These are phyloP conservation scores for Danio tinwini DNA, from an alignment of 2,797 vertebrate genomes.

Conservation along the genomic window DNA sequence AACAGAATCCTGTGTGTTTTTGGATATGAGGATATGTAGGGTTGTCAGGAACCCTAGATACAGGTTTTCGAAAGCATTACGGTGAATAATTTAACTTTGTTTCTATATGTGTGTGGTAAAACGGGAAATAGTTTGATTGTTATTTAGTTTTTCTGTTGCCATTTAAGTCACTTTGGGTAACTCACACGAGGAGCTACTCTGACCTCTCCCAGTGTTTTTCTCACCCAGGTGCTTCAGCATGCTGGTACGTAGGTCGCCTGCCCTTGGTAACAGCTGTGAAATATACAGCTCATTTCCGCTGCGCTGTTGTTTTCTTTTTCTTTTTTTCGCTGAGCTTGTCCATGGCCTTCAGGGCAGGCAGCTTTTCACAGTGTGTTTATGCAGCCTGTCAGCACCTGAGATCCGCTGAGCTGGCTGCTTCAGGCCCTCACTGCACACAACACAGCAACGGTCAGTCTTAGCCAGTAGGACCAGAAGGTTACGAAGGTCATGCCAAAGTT, in stretches of 20 bases:
- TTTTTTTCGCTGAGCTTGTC: conserved; percentile 42
- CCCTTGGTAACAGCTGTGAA: conserved; percentile 42
- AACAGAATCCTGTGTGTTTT: too few relatives aligned
- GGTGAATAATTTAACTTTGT: background rate
- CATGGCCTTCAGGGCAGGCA: conserved; percentile 32
- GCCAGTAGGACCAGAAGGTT: conserved; percentile 57
- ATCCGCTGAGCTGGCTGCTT: conserved; percentile 58
- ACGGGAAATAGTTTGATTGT: background rate
- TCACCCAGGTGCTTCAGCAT: conserved; percentile 22
- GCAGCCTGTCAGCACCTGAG: conserved; percentile 72
- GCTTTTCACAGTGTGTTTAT: conserved; percentile 60
- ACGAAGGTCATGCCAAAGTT: conserved; percentile 39
- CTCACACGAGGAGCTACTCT: background rate
- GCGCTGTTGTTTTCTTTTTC: conserved; percentile 35
- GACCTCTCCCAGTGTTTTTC: conserved; percentile 21
- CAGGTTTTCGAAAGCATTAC: too few relatives aligned
- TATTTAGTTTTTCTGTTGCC: background rate
- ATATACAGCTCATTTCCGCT: conserved; percentile 41
- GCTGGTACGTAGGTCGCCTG: conserved; percentile 47
- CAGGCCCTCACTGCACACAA: conserved; percentile 60
- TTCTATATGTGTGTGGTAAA: background rate
- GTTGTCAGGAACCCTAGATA: too few relatives aligned
- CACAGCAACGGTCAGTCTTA: conserved; percentile 30
- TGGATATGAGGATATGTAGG: too few relatives aligned
- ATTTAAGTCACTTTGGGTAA: conserved; percentile 5